These are phyloP conservation scores for Drosophila tanythrix DNA, from an alignment of 2,888 invertebrate genomes.

Conservation along the genomic window DNA sequence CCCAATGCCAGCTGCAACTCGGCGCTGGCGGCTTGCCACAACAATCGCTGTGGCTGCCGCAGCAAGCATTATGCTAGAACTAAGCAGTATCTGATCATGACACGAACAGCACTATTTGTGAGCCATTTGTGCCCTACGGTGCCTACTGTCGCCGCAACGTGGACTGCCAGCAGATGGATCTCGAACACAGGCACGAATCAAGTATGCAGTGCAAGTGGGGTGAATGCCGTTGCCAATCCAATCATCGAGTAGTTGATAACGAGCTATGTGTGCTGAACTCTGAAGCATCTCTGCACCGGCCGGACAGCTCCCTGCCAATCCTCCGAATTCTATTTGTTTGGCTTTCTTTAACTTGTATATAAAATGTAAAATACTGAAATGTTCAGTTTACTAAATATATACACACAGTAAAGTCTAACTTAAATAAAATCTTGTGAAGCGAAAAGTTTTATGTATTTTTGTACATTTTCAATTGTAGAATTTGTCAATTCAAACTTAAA, in stretches of 20 bases:
- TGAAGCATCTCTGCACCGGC: neutral
- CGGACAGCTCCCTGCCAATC: neutral
- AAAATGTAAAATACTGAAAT: neutral
- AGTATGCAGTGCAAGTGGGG: conserved; percentile 52
- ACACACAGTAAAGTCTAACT: neutral
- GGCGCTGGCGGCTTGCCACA: conserved; percentile 53
- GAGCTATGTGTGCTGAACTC: conserved; percentile 24
- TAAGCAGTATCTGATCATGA: neutral
- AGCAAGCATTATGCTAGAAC: conserved; percentile 41
- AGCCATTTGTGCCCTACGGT: conserved; percentile 42
- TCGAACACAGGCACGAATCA: neutral
- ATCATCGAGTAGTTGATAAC: conserved; percentile 29
- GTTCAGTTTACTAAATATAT: neutral
- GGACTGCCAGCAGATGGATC: conserved; percentile 44
- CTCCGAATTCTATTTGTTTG: neutral
- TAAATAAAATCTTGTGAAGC: neutral
- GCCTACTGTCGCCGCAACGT: conserved; percentile 43
- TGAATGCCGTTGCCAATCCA: conserved; percentile 47
- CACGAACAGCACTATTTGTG: conserved; percentile 25
- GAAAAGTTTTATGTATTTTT: neutral
- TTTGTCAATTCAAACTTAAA: neutral
- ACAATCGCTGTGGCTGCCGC: conserved; percentile 48
- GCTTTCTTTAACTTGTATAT: conserved; percentile 7
- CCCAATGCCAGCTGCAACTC: conserved; percentile 62
- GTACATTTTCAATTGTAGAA: neutral